These are phyloP conservation scores for Augiades crinisus DNA, from an alignment of 2,888 invertebrate genomes.

Conservation along the genomic window DNA sequence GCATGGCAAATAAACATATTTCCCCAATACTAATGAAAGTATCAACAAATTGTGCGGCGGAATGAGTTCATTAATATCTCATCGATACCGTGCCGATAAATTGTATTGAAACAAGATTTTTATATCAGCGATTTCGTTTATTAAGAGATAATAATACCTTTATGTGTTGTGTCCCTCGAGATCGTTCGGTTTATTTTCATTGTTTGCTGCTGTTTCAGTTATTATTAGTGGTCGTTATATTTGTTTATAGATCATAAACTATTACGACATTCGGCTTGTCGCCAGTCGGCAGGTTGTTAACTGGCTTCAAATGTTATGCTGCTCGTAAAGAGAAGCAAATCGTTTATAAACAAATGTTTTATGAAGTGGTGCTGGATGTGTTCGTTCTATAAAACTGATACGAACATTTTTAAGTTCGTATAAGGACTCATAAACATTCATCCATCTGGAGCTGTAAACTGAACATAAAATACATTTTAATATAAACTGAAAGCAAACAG, in stretches of 20 bases:
- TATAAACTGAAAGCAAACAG: not conserved
- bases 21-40: slow-evolving; percentile 22
- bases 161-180: slow-evolving; percentile 65
- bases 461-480: not conserved
- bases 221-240: slow-evolving; percentile 77
- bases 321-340: slow-evolving; percentile 70
- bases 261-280: slow-evolving; percentile 71
- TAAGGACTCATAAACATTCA: no score
- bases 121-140: slow-evolving; percentile 68
- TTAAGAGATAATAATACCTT: slow-evolving; percentile 79
- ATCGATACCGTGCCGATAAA: slow-evolving; percentile 55
- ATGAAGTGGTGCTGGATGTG: slow-evolving; percentile 50
- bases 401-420: slow-evolving; percentile 22
- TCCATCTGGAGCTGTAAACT: not conserved
- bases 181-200: slow-evolving; percentile 70
- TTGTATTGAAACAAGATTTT: slow-evolving; percentile 68
- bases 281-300: slow-evolving; percentile 69
- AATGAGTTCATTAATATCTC: slow-evolving; percentile 57
- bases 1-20: slow-evolving; percentile 23
- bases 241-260: slow-evolving; percentile 78
- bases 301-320: slow-evolving; percentile 65
- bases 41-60: slow-evolving; percentile 47
- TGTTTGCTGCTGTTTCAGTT: slow-evolving; percentile 77
- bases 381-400: slow-evolving; percentile 26
- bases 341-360: slow-evolving; percentile 63